phyloP scores from a whole-genome alignment of 2,113 vertebrate genomes.

The Eleginops maclovinus region DNA sequence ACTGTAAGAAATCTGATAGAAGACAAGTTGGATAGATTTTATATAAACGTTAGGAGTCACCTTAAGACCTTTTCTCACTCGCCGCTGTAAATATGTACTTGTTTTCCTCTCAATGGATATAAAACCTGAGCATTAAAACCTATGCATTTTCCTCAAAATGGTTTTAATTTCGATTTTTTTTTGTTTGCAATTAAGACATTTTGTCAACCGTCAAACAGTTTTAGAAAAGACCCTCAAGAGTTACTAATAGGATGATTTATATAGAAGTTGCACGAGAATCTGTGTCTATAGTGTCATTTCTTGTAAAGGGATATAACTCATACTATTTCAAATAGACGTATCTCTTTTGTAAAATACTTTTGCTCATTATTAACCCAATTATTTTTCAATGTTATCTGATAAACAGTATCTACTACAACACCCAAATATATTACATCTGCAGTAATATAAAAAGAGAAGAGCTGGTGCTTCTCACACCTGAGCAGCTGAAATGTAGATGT shows the following conservation, averaged over 20 bases:
- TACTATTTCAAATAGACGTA: neutral
- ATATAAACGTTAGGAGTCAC: neutral
- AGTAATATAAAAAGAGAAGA: neutral
- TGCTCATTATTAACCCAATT: neutral
- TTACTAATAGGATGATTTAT: too few relatives aligned
- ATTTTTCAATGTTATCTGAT: too few relatives aligned
- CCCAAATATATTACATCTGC: neutral
- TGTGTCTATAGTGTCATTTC: neutral
- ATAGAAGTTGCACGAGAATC: too few relatives aligned
- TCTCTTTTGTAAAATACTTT: neutral
- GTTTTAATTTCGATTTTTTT: too few relatives aligned
- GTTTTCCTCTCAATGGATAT: neutral
- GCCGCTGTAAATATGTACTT: too few relatives aligned
- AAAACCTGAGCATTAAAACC: neutral
- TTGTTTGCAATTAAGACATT: too few relatives aligned
- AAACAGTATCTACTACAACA: too few relatives aligned
- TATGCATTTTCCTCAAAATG: too few relatives aligned
- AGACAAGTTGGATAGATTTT: too few relatives aligned
- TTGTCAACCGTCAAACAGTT: neutral
- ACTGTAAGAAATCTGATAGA: neutral
- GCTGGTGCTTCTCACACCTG: neutral
- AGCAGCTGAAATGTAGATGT: neutral
- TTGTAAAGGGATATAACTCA: neutral
- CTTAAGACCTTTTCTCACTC: neutral
- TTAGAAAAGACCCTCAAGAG: too few relatives aligned